Percentiles rank a stretch among this genome's conserved stretches.
These are phyloP conservation scores for Eclectus roratus DNA, from an alignment of 2,113 vertebrate species.

Conservation along the genomic window DNA sequence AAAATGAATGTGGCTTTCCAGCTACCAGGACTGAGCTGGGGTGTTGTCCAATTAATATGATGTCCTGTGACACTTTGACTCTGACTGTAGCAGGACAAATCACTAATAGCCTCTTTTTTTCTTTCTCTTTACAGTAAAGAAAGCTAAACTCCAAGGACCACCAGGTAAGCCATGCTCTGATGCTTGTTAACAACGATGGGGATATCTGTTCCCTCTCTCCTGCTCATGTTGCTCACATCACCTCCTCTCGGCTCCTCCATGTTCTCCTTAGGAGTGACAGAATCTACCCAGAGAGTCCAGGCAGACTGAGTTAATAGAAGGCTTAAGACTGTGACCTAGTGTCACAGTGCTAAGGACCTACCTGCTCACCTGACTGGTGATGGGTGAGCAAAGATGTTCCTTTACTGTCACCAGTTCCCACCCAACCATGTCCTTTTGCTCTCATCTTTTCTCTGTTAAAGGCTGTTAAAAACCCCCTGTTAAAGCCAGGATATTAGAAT, in stretches of 20 bases:
- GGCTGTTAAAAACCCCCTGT: background rate
- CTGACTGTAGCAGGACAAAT: background rate
- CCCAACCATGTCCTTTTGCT: background rate
- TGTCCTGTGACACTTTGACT: background rate
- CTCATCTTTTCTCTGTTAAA: background rate
- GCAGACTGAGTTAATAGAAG: background rate
- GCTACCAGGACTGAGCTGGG: background rate
- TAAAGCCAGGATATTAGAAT: background rate
- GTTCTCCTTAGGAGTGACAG: background rate
- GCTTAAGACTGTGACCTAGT: background rate
- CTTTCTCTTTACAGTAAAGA: constrained; percentile 75
- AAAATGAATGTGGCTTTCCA: background rate
- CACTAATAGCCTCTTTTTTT: background rate
- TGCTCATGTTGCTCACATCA: accelerated
- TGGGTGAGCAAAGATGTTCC: background rate
- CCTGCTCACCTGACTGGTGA: background rate
- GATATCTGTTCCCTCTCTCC: background rate
- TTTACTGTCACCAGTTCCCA: background rate
- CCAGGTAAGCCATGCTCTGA: constrained; percentile 71
- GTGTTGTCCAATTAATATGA: background rate
- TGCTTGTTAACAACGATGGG: background rate
- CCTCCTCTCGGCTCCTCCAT: background rate
- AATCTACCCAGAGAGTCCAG: background rate
- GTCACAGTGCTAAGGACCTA: background rate
- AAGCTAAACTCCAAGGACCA: constrained; percentile 79